Percentiles rank a stretch among this genome's conserved stretches.
Conservation (phyloP, 2,113 vertebrate genomes). For the Stercorarius parasiticus region DNA sequence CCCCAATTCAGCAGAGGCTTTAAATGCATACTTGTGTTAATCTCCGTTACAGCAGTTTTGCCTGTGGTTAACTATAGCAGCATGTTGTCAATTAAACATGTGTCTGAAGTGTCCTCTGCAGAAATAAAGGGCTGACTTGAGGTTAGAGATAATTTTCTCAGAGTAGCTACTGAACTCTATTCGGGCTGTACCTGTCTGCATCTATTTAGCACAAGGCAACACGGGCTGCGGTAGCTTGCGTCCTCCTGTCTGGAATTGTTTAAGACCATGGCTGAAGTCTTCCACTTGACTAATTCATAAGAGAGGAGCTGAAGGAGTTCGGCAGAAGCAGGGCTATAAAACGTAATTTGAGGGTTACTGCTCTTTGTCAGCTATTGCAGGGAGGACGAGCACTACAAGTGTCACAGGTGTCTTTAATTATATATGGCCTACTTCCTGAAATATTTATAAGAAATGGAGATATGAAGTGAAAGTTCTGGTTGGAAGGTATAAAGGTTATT, state of each 20-base stretch:
- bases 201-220: not conserved
- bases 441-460: not conserved
- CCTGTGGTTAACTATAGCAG: constrained; percentile 26
- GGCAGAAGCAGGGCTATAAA: not conserved
- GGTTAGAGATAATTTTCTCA: constrained; percentile 8
- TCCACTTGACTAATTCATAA: not conserved
- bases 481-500: constrained; percentile 16
- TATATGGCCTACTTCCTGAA: not conserved
- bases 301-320: not conserved
- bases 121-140: constrained; percentile 24
- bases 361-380: not conserved
- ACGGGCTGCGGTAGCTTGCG: accelerated
- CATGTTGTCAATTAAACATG: constrained; percentile 14
- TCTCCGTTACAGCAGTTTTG: not conserved
- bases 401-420: constrained; percentile 15
- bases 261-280: not conserved
- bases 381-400: not conserved
- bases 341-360: not conserved
- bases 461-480: not conserved
- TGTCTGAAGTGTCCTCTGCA: constrained; percentile 22
- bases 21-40: not conserved
- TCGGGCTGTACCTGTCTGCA: not conserved
- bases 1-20: not conserved
- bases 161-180: not conserved
- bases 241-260: not conserved